Conservation (phyloP, 2,888 invertebrate genomes). For the Himalopsyche tibetana region DNA sequence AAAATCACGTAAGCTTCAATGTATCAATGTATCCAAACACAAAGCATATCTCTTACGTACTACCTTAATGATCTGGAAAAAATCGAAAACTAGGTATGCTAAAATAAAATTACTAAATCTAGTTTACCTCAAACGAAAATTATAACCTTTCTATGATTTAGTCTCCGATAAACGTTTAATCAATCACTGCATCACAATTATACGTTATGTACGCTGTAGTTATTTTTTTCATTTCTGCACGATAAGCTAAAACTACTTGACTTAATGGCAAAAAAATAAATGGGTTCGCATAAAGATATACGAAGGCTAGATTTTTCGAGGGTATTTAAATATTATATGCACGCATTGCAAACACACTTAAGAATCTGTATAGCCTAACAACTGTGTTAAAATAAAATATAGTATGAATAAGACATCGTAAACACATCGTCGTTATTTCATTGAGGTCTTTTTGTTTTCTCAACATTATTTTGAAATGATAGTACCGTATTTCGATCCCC, state of each 20-base stretch:
- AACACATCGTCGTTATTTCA: too few relatives aligned
- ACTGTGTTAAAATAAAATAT: too few relatives aligned
- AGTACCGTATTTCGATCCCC: too few relatives aligned
- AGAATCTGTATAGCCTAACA: too few relatives aligned
- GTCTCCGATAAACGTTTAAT: neutral
- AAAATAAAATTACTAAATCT: neutral
- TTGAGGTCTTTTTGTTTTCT: too few relatives aligned
- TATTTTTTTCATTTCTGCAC: neutral
- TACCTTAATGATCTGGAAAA: neutral
- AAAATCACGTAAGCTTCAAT: neutral
- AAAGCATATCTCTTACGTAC: neutral
- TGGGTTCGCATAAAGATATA: neutral
- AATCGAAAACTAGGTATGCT: neutral
- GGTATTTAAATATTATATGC: neutral
- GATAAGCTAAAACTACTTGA: neutral
- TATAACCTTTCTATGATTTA: neutral
- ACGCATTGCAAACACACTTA: too few relatives aligned
- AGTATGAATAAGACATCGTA: too few relatives aligned
- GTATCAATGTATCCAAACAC: neutral
- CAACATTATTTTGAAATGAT: too few relatives aligned
- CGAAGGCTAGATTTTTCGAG: neutral
- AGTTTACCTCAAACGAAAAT: neutral
- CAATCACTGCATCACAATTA: constrained; percentile 13
- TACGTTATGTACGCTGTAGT: neutral
- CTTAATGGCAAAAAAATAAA: neutral